Evolutionary conservation across 2,797 vertebrate species (phyloP).

Genomic region (Eupleurogrammus muticus): DNA sequence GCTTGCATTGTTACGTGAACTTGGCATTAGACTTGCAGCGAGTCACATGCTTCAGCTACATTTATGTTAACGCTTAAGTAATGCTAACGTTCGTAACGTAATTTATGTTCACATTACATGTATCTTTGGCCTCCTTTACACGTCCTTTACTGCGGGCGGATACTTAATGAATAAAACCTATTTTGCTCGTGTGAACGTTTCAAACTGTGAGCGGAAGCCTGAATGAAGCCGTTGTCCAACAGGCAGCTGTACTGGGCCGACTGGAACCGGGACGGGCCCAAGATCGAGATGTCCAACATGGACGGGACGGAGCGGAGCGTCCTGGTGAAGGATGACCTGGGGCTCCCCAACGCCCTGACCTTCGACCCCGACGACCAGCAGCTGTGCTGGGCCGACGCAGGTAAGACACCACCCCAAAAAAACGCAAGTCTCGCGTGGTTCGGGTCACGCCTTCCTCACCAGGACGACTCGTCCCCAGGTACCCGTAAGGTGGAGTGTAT

Average conservation of each 20-base stretch:
- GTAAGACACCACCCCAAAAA: conserved; percentile 67
- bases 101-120: no score
- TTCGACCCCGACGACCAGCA: conserved; percentile 87
- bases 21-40: no score
- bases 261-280: conserved; percentile 95
- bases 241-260: conserved; percentile 95
- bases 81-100: no score
- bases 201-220: no score
- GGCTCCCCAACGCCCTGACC: conserved; percentile 91
- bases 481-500: conserved; percentile 90
- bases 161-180: no score
- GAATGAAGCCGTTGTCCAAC: not conserved
- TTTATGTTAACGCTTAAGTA: no score
- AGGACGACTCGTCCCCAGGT: conserved; percentile 76
- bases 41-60: no score
- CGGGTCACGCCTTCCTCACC: not conserved
- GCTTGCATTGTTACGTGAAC: no score
- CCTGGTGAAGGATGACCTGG: conserved; percentile 89
- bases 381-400: conserved; percentile 97
- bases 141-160: no score
- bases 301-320: conserved; percentile 89
- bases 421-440: not conserved
- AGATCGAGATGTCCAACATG: conserved; percentile 94
- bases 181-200: no score
- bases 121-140: no score